Evolutionary conservation across 2,113 vertebrate genomes (phyloP).

Genomic region (Cheilinus undulatus): DNA sequence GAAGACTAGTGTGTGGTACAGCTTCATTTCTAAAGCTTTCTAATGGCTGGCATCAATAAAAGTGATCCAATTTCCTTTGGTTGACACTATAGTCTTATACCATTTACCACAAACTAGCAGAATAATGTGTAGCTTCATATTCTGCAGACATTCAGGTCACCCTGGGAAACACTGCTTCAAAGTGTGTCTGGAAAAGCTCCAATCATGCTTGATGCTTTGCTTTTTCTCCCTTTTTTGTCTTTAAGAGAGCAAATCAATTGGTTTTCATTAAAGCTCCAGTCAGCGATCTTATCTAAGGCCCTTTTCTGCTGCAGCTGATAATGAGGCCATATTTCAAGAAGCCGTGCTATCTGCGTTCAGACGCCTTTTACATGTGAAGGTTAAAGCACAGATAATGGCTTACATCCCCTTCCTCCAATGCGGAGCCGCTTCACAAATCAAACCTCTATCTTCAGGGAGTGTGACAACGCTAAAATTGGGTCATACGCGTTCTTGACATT

Average conservation of each 20-base stretch:
- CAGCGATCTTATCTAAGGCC: conserved; percentile 68
- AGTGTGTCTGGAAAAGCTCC: conserved; percentile 10
- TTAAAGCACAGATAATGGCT: conserved; percentile 78
- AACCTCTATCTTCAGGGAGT: conserved; percentile 63
- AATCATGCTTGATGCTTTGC: conserved; percentile 25
- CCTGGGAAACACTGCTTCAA: conserved; percentile 46
- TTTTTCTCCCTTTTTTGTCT: conserved; percentile 37
- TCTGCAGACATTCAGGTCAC: conserved; percentile 46
- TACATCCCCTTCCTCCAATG: conserved; percentile 38
- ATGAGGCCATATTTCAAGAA: conserved; percentile 79
- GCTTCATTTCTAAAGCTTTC: conserved; percentile 8
- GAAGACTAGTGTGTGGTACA: conserved; percentile 22
- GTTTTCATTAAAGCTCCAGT: conserved; percentile 75
- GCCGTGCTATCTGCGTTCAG: conserved; percentile 55
- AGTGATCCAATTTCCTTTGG: conserved; percentile 39
- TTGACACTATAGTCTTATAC: conserved; percentile 4
- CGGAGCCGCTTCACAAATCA: conserved; percentile 70
- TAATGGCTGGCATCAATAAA: conserved; percentile 50
- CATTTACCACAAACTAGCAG: conserved; percentile 40
- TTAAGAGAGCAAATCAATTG: conserved; percentile 75
- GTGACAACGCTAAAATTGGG: conserved; percentile 69
- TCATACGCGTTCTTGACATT: conserved; percentile 46
- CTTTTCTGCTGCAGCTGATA: conserved; percentile 63
- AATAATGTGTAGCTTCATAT: conserved; percentile 52
- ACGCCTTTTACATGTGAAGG: conserved; percentile 76